Conservation (phyloP, 1,140 invertebrate genomes). For the Drepana arcuata region DNA sequence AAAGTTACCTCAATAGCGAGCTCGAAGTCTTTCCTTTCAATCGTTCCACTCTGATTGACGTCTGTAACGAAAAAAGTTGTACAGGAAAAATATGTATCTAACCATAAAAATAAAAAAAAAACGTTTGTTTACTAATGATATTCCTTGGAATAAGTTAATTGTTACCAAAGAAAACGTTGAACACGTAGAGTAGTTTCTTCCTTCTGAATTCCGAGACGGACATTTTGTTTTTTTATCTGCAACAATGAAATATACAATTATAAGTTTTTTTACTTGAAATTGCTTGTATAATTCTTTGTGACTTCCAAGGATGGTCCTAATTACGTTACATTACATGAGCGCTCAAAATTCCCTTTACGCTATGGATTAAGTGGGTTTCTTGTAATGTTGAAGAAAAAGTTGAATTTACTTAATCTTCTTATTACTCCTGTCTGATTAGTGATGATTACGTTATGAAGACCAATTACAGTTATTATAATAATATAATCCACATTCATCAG, state of each 20-base stretch:
- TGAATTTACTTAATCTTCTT: too few species aligned
- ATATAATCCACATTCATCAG: too few species aligned
- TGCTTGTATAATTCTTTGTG: too few species aligned
- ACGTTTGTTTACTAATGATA: not conserved
- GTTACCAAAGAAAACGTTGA: conserved; percentile 88
- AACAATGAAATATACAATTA: conserved; percentile 45
- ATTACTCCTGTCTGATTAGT: too few species aligned
- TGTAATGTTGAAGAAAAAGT: too few species aligned
- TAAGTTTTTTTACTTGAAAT: too few species aligned
- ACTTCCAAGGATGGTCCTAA: too few species aligned
- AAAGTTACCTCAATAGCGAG: conserved; percentile 79
- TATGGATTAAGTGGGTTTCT: too few species aligned
- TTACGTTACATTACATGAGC: too few species aligned
- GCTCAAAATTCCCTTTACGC: too few species aligned
- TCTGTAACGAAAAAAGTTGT: conserved; percentile 57
- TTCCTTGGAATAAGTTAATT: conserved; percentile 4
- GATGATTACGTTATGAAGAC: too few species aligned
- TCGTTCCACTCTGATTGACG: conserved; percentile 88
- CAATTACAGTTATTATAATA: too few species aligned
- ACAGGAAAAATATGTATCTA: not conserved
- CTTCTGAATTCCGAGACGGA: conserved; percentile 87
- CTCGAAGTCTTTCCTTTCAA: conserved; percentile 89
- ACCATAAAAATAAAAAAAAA: conserved; percentile 4
- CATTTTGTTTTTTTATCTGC: conserved; percentile 73
- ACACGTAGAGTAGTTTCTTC: conserved; percentile 91